These are phyloP conservation scores for Leptoteleia sp. DNA, from an alignment of 1,140 invertebrate genomes.

Conservation along the genomic window DNA sequence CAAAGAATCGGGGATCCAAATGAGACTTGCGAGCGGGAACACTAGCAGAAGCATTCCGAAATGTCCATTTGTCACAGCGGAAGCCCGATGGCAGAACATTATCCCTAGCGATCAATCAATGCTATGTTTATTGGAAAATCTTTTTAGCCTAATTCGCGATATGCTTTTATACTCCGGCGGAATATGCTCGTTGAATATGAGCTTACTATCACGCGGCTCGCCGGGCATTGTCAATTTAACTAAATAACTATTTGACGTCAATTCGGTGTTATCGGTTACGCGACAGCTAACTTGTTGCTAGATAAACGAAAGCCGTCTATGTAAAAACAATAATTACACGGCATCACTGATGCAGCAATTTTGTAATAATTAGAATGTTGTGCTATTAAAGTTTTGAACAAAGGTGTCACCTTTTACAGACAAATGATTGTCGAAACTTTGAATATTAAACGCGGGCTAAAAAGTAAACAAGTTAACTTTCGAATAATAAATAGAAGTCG, in stretches of 20 bases:
- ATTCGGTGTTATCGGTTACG: constrained; percentile 27
- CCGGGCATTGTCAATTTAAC: constrained; percentile 21
- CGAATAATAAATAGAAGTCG: too few relatives aligned
- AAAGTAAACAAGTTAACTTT: too few relatives aligned
- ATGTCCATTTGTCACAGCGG: constrained; percentile 66
- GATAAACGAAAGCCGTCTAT: constrained; percentile 1
- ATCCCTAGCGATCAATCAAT: constrained; percentile 63
- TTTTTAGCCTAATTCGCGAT: constrained; percentile 54
- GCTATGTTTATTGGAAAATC: constrained; percentile 65
- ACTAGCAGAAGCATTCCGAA: constrained; percentile 53
- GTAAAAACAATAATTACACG: constrained; percentile 9
- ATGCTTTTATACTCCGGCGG: constrained; percentile 22
- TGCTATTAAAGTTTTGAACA: neutral
- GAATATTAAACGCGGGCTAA: too few relatives aligned
- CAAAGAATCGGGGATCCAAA: constrained; percentile 49
- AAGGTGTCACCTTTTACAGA: neutral
- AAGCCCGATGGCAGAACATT: constrained; percentile 55
- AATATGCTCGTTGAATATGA: constrained; percentile 34
- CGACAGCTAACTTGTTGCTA: constrained; percentile 39
- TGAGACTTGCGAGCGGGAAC: constrained; percentile 47
- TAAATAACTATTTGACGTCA: constrained; percentile 41
- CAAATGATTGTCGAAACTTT: too few relatives aligned
- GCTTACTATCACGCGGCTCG: neutral
- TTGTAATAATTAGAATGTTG: constrained; percentile 1
- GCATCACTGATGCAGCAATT: constrained; percentile 8